Evolutionary conservation across 2,888 invertebrate genomes (phyloP), one percentile per base, ranked within the genome.

Genomic region (Macroteleia sp.): DNA sequence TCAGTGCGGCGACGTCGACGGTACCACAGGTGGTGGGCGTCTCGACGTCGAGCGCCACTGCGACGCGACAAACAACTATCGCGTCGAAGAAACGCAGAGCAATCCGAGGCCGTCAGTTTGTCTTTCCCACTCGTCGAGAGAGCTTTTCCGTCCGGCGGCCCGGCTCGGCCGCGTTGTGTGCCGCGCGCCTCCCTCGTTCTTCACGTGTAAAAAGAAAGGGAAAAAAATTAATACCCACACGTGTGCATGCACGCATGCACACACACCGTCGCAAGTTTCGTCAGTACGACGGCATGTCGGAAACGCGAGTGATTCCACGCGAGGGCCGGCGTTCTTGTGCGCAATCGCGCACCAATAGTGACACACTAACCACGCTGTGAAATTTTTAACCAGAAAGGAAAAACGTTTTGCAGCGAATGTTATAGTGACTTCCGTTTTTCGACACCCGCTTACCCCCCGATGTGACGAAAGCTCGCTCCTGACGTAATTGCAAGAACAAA

Each of bases 1-100:
- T 44, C 44, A 73, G 64, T 73, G 73, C 73, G 73, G 69, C 71
- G 70, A 77, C 79, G 80, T 62, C 73, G 79, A 75, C 77, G 78
- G 79, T 81, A 82, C 83, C 83, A 87, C 88, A 87, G 87, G 87
- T 88, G 87, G 87, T 87, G 87, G 87, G 86, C 84, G 87, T 85
- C 86, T 81, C 83, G 82, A 83, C 85, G 84, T 74, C 79, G 84
- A 83, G 85, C 85, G 83, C 83, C 84, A 81, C 82, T 75, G 76
- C 82, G 82, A 78, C 81, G 77, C 83, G 81, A 85, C 83, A 82
- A 83, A 81, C 83, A 83, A 80, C 81, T 80, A 82, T 69, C 81
- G 70, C 80, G 77, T 80, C 80, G 62, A 48, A 70, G 66, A 52
- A 74, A 36, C 73, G 70, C 61, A 52, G 64, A 75, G 71, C 76